phyloP scores from a whole-genome alignment of 2,888 invertebrate genomes.

The Junonia oenone region DNA sequence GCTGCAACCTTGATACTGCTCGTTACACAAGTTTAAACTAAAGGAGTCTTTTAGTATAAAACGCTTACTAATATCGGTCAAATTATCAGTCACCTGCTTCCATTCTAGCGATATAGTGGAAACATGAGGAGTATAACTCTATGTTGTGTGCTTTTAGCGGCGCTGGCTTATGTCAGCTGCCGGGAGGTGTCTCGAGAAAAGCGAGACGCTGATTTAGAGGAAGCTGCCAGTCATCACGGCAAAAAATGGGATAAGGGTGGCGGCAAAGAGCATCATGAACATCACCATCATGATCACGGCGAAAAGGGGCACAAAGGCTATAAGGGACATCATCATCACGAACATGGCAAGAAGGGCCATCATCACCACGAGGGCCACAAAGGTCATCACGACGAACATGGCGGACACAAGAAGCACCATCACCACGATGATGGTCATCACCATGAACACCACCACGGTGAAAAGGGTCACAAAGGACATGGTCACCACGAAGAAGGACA shows the following conservation, averaged over 20 bases:
- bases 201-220: slow-evolving; percentile 74
- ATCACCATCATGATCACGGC: slow-evolving; percentile 83
- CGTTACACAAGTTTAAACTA: slow-evolving; percentile 69
- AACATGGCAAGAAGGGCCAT: slow-evolving; percentile 86
- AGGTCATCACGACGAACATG: slow-evolving; percentile 81
- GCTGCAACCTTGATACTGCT: slow-evolving; percentile 69
- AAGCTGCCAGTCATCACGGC: slow-evolving; percentile 69
- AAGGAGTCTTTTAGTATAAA: slow-evolving; percentile 64
- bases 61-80: slow-evolving; percentile 46
- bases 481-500: slow-evolving; percentile 80
- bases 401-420: slow-evolving; percentile 83
- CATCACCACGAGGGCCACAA: slow-evolving; percentile 84
- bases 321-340: slow-evolving; percentile 81
- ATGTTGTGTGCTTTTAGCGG: slow-evolving; percentile 65
- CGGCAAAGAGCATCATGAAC: slow-evolving; percentile 82
- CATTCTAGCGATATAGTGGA: slow-evolving; percentile 48
- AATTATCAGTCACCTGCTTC: slow-evolving; percentile 58
- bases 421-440: slow-evolving; percentile 84
- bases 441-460: slow-evolving; percentile 82
- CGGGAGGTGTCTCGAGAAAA: slow-evolving; percentile 72
- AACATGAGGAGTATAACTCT: slow-evolving; percentile 62
- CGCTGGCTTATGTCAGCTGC: slow-evolving; percentile 74
- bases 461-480: slow-evolving; percentile 82
- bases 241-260: slow-evolving; percentile 80
- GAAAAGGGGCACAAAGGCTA: slow-evolving; percentile 88